A percentile compares a stretch with the other conserved stretches of the same genome.
Conservation (phyloP, 1,140 invertebrate species). For the Amyelois transitella region DNA sequence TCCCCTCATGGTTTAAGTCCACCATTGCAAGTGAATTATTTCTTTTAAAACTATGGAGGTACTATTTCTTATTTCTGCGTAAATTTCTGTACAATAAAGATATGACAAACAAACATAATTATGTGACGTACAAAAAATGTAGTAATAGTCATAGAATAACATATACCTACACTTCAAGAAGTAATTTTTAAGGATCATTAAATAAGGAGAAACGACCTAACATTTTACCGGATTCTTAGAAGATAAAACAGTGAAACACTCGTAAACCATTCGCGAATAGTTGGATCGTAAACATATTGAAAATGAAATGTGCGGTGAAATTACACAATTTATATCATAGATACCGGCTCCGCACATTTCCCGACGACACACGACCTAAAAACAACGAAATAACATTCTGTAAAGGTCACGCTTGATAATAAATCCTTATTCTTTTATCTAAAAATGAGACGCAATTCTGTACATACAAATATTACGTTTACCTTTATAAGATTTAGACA, state of each 20-base stretch:
- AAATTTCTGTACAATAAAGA: too few relatives aligned
- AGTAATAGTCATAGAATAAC: too few relatives aligned
- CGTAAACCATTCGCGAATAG: neutral
- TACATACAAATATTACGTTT: too few relatives aligned
- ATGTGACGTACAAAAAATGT: too few relatives aligned
- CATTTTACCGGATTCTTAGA: neutral
- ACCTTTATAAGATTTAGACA: too few relatives aligned
- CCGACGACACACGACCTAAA: neutral
- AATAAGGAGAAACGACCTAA: neutral
- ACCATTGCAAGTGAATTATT: too few relatives aligned
- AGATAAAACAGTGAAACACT: neutral
- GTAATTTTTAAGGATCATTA: too few relatives aligned
- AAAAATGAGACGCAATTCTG: neutral
- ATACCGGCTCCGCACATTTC: neutral
- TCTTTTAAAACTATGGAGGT: too few relatives aligned
- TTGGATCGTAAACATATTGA: neutral
- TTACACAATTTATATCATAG: neutral
- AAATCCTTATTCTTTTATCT: neutral
- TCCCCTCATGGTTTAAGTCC: too few relatives aligned
- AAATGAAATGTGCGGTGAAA: neutral
- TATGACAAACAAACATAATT: too few relatives aligned
- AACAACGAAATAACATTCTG: neutral
- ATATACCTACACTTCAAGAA: too few relatives aligned
- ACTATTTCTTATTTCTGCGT: too few relatives aligned
- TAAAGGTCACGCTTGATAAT: neutral